phyloP scores from a whole-genome alignment of 2,113 vertebrate genomes.

The Smithornis capensis region DNA sequence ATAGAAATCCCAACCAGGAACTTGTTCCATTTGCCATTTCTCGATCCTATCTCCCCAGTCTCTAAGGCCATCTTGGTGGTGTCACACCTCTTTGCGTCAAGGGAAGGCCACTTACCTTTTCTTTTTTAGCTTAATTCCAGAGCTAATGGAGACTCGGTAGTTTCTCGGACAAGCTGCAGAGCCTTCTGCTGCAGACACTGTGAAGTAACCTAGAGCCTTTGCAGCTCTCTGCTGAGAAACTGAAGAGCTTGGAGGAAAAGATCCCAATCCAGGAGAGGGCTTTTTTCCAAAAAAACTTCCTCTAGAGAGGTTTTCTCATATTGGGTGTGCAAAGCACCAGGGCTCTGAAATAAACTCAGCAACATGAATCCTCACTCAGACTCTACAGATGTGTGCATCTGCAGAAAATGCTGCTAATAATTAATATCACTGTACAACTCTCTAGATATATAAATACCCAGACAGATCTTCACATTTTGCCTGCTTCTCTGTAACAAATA shows the following conservation, averaged over 20 bases:
- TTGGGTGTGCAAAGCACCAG: background rate
- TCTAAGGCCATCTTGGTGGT: background rate
- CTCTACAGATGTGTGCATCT: background rate
- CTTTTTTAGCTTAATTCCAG: background rate
- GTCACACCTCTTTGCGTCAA: background rate
- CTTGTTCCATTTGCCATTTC: background rate
- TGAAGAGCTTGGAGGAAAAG: background rate
- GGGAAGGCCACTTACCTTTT: background rate
- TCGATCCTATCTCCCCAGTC: background rate
- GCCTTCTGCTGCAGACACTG: background rate
- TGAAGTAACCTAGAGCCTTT: background rate
- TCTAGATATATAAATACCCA: slow-evolving; percentile 31
- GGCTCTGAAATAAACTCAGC: background rate
- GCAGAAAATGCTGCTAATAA: slow-evolving; percentile 4
- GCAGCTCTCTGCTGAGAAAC: background rate
- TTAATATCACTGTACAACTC: slow-evolving; percentile 21
- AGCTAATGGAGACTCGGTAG: background rate
- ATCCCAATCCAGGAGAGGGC: background rate
- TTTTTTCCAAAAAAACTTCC: accelerated
- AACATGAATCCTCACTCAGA: background rate
- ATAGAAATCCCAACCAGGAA: background rate
- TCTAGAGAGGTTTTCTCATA: background rate
- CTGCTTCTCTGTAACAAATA: slow-evolving; percentile 27
- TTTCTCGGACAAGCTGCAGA: background rate
- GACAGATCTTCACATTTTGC: slow-evolving; percentile 19